These are phyloP conservation scores for Thaleichthys pacificus DNA, from an alignment of 2,797 vertebrate genomes.

Conservation along the genomic window DNA sequence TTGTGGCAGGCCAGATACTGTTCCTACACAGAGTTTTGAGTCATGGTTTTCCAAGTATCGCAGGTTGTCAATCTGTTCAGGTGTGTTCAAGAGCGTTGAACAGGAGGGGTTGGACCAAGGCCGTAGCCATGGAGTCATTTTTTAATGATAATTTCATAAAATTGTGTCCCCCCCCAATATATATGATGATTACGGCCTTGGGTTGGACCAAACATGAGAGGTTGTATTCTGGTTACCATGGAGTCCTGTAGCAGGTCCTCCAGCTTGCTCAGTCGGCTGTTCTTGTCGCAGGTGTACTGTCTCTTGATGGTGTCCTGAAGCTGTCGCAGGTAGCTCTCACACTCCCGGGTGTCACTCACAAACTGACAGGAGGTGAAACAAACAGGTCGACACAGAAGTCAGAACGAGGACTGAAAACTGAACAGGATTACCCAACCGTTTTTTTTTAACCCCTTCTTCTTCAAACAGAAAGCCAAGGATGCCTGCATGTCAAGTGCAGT, in stretches of 20 bases:
- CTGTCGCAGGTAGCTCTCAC: conserved; percentile 87
- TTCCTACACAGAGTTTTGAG: too few relatives aligned
- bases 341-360: conserved; percentile 87
- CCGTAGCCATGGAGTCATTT: too few relatives aligned
- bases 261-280: conserved; percentile 87
- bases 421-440: neutral
- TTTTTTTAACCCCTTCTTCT: neutral
- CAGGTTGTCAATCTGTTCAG: neutral
- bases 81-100: neutral
- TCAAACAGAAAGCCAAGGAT: neutral
- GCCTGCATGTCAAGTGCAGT: too few relatives aligned
- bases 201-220: neutral
- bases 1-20: neutral
- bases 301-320: conserved; percentile 95
- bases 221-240: conserved; percentile 78
- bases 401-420: neutral
- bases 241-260: conserved; percentile 98
- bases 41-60: neutral
- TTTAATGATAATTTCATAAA: too few relatives aligned
- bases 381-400: neutral
- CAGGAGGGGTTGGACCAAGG: neutral
- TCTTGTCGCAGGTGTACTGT: conserved; percentile 93
- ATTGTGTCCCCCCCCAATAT: too few relatives aligned
- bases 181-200: too few relatives aligned
- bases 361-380: conserved; percentile 73